Percentiles rank a stretch among this genome's conserved stretches.
These are phyloP conservation scores for Ranitomeya variabilis DNA, from an alignment of 2,113 vertebrate genomes.

Conservation along the genomic window DNA sequence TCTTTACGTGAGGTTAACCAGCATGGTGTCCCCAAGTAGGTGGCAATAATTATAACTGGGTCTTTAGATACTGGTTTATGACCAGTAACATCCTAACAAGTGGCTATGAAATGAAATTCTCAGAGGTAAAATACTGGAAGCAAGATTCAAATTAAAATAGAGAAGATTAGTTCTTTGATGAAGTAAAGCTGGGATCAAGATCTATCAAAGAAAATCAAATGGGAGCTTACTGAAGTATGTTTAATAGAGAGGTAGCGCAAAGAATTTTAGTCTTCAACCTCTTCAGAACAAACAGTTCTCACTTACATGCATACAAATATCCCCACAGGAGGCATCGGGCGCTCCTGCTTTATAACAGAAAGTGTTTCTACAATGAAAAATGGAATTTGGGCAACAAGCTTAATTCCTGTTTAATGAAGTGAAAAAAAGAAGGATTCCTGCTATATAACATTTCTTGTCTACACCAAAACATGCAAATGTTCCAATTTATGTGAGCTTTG, in stretches of 20 bases:
- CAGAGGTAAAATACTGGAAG: slow-evolving; percentile 2
- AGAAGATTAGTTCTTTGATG: slow-evolving; percentile 53
- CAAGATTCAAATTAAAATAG: slow-evolving; percentile 53
- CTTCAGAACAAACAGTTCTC: slow-evolving; percentile 38
- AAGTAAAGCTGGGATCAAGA: slow-evolving; percentile 51
- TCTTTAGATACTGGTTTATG: neutral
- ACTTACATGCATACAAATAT: slow-evolving; percentile 39
- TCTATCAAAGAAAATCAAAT: slow-evolving; percentile 53
- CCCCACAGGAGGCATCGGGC: slow-evolving; percentile 7
- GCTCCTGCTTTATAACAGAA: slow-evolving; percentile 1
- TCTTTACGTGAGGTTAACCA: neutral
- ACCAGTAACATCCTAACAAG: slow-evolving; percentile 18
- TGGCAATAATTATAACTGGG: neutral
- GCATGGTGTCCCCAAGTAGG: slow-evolving; percentile 29
- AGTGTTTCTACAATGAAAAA: slow-evolving; percentile 39
- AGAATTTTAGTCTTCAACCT: slow-evolving; percentile 34
- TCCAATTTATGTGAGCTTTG: too few species aligned
- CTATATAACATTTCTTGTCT: neutral
- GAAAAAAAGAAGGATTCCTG: slow-evolving; percentile 1
- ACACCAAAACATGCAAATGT: neutral
- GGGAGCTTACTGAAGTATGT: slow-evolving; percentile 38
- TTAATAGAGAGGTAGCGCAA: slow-evolving; percentile 36
- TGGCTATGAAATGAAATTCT: slow-evolving; percentile 18
- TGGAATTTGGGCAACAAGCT: slow-evolving; percentile 35
- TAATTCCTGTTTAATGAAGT: slow-evolving; percentile 35